These are phyloP conservation scores for Trissolcus basalis DNA, from an alignment of 1,140 invertebrate genomes.

Conservation along the genomic window DNA sequence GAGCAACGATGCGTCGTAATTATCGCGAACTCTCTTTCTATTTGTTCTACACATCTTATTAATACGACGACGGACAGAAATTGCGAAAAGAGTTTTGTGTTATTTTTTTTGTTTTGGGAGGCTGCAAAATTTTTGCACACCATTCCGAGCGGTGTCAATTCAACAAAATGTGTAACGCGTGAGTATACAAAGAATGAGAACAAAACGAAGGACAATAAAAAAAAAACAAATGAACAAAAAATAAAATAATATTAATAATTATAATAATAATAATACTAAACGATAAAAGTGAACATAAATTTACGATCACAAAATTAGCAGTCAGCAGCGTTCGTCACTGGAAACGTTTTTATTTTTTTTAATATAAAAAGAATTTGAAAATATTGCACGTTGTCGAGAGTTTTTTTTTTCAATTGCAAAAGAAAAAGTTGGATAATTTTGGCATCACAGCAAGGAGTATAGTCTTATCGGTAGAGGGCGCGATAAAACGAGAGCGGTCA, in stretches of 20 bases:
- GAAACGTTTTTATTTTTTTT: slow-evolving; percentile 40
- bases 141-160: slow-evolving; percentile 16
- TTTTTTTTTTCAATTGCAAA: slow-evolving; percentile 35
- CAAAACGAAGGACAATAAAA: no score
- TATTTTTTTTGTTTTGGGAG: no score
- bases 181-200: slow-evolving; percentile 11
- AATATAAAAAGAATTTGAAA: no score
- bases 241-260: slow-evolving; percentile 6
- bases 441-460: slow-evolving; percentile 72
- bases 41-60: slow-evolving; percentile 48
- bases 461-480: slow-evolving; percentile 63
- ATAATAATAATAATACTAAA: slow-evolving; percentile 35
- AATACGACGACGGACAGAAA: slow-evolving; percentile 49
- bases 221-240: slow-evolving; percentile 1
- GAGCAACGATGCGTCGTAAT: slow-evolving; percentile 51
- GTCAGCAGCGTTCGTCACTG: slow-evolving; percentile 33
- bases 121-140: slow-evolving; percentile 33
- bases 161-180: slow-evolving; percentile 6
- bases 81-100: slow-evolving; percentile 23
- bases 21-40: slow-evolving; percentile 54
- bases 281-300: slow-evolving; percentile 24
- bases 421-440: slow-evolving; percentile 62
- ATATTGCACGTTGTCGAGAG: slow-evolving; percentile 66
- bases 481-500: slow-evolving; percentile 69
- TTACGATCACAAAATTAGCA: slow-evolving; percentile 51